These are phyloP conservation scores for Stictonetta naevosa DNA, from an alignment of 2,113 vertebrate genomes.

Conservation along the genomic window DNA sequence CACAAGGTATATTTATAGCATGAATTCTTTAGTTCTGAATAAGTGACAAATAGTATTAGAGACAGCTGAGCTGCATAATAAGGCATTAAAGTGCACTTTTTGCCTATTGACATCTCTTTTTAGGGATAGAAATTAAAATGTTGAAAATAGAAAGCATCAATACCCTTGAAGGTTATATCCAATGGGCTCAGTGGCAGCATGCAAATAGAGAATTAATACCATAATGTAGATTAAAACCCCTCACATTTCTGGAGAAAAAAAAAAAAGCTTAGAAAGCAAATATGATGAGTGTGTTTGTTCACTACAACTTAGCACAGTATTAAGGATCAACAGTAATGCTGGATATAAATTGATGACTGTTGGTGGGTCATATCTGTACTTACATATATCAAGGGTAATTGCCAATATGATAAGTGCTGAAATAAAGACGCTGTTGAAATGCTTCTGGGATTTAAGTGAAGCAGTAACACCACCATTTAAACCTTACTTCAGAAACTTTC, in stretches of 20 bases:
- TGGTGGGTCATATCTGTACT: background rate
- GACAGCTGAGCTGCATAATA: slow-evolving; percentile 11
- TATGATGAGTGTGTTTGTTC: background rate
- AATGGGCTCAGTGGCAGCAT: slow-evolving; percentile 13
- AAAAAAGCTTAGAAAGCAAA: slow-evolving; percentile 10
- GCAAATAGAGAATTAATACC: slow-evolving; percentile 21
- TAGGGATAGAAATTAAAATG: slow-evolving; percentile 20
- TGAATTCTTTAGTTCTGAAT: background rate
- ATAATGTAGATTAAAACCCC: background rate
- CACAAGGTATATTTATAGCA: background rate
- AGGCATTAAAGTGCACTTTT: slow-evolving; percentile 21
- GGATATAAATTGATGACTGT: background rate
- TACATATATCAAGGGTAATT: background rate
- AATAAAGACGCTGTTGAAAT: slow-evolving; percentile 1
- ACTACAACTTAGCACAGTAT: background rate
- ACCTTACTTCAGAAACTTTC: background rate
- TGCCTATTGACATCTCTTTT: slow-evolving; percentile 13
- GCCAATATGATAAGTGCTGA: background rate
- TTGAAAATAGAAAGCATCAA: slow-evolving; percentile 20
- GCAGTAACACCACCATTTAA: background rate
- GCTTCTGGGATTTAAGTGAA: background rate
- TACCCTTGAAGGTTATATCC: slow-evolving; percentile 45
- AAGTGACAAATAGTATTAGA: slow-evolving; percentile 10
- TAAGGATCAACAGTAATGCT: background rate
- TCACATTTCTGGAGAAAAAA: background rate